Evolutionary conservation across 2,797 vertebrate genomes (phyloP), one percentile per base, ranked within the genome.

Genomic region (Alcedo quadribrachys): DNA sequence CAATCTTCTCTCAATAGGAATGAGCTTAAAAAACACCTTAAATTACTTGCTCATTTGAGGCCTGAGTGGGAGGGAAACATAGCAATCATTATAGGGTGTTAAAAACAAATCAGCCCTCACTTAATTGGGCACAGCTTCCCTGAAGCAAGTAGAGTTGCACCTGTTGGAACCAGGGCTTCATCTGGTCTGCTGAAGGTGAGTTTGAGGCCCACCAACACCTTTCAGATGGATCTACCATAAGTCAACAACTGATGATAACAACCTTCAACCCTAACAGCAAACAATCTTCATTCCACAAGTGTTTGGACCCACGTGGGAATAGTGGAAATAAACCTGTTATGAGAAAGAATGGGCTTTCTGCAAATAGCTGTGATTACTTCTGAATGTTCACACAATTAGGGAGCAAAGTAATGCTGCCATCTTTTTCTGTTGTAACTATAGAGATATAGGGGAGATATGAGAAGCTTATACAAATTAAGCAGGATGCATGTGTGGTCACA

Each of bases 181-280:
- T 93, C 71, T 93, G 90, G 43, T 78, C 51, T 90, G 66, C 11
- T 85, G 79, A 91, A 78, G 88, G 90, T 81, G 81, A 87, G 76
- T 45, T 68, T 93, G 90, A 50, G 88, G 84, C 90, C 84, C 86
- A 92, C 71, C 92, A 90, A 90, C 94, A 95, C 94, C 90, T 95
- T 85, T 83, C 88, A 95, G 88, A 95, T 96, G 93, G 90, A 93
- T 94, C 85, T 94, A 92, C 88, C 94, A 96, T 85, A 94, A 96
- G 88, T 50, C 88, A 95, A 76, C 62, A 91, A n/a, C 65, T 90
- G 78, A 92, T 94, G 86, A 96, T 85, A 96, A 69, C 91, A 90
- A 70, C 85, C 82, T 93, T 81, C 89, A 93, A 80, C 57, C 53
- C 19, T 50, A 79, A 33, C 48, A 81, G 89, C 28, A 24, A 91